phyloP scores from a whole-genome alignment of 1,140 invertebrate species.

The Penaeus indicus region DNA sequence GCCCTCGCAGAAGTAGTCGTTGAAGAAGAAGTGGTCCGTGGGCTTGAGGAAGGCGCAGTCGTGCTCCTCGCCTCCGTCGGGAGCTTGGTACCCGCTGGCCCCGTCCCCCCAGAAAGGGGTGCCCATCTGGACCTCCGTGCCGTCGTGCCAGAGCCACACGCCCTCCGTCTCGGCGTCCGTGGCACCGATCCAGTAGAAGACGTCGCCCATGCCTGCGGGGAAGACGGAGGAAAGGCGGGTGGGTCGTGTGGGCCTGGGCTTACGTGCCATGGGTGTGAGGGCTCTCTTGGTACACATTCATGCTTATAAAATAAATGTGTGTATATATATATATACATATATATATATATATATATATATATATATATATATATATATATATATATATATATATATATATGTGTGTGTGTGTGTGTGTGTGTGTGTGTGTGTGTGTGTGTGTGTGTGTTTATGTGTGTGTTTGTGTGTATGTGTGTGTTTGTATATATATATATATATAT shows the following conservation, averaged over 20 bases:
- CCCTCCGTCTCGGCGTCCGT: not conserved
- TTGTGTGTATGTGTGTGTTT: no score
- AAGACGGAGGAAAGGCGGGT: not conserved
- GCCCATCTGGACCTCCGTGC: not conserved
- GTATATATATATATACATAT: no score
- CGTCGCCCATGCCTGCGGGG: not conserved
- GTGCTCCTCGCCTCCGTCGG: not conserved
- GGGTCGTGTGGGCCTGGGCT: not conserved
- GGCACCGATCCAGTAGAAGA: not conserved
- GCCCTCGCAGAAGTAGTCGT: not conserved
- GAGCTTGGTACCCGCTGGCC: not conserved
- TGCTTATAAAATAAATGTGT: no score
- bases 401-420: no score
- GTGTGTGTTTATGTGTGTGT: no score
- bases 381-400: no score
- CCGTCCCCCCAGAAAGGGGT: conserved; percentile 23
- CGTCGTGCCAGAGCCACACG: conserved; percentile 4
- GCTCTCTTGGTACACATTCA: no score
- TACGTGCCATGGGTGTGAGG: not conserved
- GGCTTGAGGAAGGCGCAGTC: not conserved
- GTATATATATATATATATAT: no score
- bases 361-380: no score
- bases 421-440: no score
- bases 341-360: no score
- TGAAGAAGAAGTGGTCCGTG: conserved; percentile 11